Conservation (phyloP, 64 coral and sea anemone species). For the Porites australiensis region DNA sequence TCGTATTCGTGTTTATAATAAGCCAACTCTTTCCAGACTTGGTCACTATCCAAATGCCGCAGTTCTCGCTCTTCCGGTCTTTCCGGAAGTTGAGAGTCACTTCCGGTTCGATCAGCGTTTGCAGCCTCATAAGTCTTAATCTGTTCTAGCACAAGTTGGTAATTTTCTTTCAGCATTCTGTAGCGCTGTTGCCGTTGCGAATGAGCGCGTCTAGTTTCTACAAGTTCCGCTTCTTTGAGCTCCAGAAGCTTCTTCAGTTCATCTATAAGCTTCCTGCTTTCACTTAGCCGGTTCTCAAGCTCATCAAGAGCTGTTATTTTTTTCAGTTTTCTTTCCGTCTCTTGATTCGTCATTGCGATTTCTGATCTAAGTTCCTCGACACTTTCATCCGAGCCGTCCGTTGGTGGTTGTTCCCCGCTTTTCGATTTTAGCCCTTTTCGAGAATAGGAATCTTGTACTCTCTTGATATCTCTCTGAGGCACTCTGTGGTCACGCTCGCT, state of each 20-base stretch:
- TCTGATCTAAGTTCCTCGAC: not conserved
- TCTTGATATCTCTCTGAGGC: not conserved
- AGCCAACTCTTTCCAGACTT: constrained; percentile 90
- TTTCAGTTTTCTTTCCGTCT: not conserved
- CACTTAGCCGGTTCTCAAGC: constrained; percentile 19
- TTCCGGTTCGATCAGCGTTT: not conserved
- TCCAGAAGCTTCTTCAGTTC: constrained; percentile 10
- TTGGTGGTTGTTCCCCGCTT: not conserved
- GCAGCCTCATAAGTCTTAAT: constrained; percentile 80
- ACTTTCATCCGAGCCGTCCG: not conserved
- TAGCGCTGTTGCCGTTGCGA: constrained; percentile 81
- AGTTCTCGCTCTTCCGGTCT: constrained; percentile 67
- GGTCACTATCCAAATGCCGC: constrained; percentile 86
- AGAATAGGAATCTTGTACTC: not conserved
- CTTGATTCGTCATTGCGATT: not conserved
- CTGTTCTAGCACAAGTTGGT: constrained; percentile 84
- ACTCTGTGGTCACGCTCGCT: not conserved
- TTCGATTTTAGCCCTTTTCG: not conserved
- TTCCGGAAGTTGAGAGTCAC: constrained; percentile 52
- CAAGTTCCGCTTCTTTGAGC: constrained; percentile 72
- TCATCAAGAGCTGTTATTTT: constrained; percentile 12
- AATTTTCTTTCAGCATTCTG: constrained; percentile 78
- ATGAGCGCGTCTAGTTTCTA: constrained; percentile 73
- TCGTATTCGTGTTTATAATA: constrained; percentile 85
- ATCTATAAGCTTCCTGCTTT: not conserved